Base-by-base conservation (phyloP, 2,888 invertebrate species). In the Exocentrus adspersus region DNA sequence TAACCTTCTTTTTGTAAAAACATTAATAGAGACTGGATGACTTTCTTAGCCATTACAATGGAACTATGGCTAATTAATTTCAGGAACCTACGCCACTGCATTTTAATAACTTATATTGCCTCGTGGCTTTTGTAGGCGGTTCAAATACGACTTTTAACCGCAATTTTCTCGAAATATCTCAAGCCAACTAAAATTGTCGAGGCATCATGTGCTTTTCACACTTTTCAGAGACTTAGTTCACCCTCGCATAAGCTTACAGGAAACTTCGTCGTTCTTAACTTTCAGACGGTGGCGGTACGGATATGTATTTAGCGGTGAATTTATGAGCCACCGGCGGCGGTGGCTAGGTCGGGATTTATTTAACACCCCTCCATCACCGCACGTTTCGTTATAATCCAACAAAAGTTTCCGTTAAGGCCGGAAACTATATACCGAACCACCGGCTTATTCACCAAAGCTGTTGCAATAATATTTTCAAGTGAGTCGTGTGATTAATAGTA, bases 161-260 rank as follows among this genome's bases (percentile, higher is more conserved):
- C 37, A 37, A 37, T 37, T 37, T 37, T 37, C 37, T n/a, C n/a
- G 5, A 5, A n/a, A 37, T n/a, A 37, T 37, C n/a, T 37, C 37
- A n/a, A n/a, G 37, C 37, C 12, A 37, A 12, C n/a, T n/a, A n/a
- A n/a, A 37, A n/a, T 37, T 12, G 14, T 37, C 14, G n/a, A n/a
- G 37, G n/a, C 37, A 37, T 37, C 37, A 37, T 37, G 37, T 37
- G 37, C 37, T 37, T 37, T 37, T 37, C 37, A 37, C 37, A 37
- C 37, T 37, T n/a, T 14, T 37, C 37, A 12, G 5, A n/a, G 10
- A 37, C 37, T 37, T 37, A 37, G 37, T n/a, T n/a, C 37, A 14
- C 37, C 37, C n/a, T n/a, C 37, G n/a, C 37, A 37, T 37, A 37
- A 37, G 14, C 14, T 12, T 14, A 14, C n/a, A 5, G n/a, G 37